phyloP scores from a whole-genome alignment of 2,113 vertebrate genomes.

The Tamias sibiricus region DNA sequence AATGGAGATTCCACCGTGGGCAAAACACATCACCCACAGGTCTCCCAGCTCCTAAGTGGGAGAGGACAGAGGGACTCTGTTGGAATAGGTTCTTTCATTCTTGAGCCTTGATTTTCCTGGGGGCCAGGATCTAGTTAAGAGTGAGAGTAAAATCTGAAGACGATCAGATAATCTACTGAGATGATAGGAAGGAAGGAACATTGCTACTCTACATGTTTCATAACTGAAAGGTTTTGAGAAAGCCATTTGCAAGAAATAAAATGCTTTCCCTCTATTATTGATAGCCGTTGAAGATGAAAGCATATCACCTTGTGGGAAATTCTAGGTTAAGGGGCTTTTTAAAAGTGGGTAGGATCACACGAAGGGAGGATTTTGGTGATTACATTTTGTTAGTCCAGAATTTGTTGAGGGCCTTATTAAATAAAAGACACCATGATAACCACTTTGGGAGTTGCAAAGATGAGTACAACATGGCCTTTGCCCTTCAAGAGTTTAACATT shows the following conservation, averaged over 20 bases:
- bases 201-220: fast-evolving
- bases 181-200: neutral
- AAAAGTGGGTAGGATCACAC: neutral
- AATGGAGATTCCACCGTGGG: neutral
- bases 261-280: neutral
- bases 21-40: too few relatives aligned
- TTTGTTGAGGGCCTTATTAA: neutral
- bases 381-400: neutral
- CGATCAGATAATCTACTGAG: neutral
- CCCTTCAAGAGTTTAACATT: neutral
- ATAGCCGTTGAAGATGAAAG: neutral
- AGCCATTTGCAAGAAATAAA: neutral
- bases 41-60: too few relatives aligned
- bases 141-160: neutral
- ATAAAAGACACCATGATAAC: neutral
- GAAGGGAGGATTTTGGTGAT: neutral
- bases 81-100: neutral
- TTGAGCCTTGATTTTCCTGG: neutral
- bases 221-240: neutral
- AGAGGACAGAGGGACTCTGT: neutral
- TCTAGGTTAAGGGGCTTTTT: neutral
- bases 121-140: neutral
- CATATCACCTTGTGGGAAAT: neutral
- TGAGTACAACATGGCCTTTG: neutral
- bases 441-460: neutral